Conservation (phyloP, 30 jellyfish, hydroid and myxozoan species). For the Rhopilema esculentum region DNA sequence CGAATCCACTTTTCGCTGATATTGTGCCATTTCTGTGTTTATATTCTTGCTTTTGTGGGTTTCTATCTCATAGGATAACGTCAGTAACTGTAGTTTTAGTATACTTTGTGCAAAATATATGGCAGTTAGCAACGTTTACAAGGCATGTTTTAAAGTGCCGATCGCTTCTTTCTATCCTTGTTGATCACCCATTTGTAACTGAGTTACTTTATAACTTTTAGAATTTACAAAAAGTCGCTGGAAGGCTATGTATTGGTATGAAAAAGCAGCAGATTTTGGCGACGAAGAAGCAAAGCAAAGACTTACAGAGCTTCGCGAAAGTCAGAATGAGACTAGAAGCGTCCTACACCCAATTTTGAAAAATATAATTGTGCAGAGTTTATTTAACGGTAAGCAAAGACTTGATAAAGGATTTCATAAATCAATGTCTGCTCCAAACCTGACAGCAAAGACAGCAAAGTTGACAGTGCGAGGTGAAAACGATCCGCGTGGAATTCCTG, state of each 20-base stretch:
- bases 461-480: neutral
- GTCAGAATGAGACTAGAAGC: conserved; percentile 1
- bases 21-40: too few relatives aligned
- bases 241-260: conserved; percentile 67
- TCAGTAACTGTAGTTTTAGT: too few relatives aligned
- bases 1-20: too few relatives aligned
- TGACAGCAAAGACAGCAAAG: neutral
- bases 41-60: too few relatives aligned
- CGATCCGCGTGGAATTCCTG: neutral
- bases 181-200: neutral
- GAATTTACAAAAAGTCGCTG: conserved; percentile 48
- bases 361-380: conserved; percentile 52
- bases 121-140: too few relatives aligned
- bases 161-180: too few relatives aligned
- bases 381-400: conserved; percentile 24
- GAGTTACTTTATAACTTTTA: neutral
- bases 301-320: conserved; percentile 28
- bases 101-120: too few relatives aligned
- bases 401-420: conserved; percentile 48
- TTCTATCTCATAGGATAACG: too few relatives aligned
- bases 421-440: conserved; percentile 61
- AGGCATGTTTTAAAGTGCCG: too few relatives aligned
- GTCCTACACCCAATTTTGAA: conserved; percentile 60
- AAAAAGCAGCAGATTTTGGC: conserved; percentile 60
- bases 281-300: conserved; percentile 56